Percentiles rank a stretch among this genome's conserved stretches.
Evolutionary conservation across 2,113 vertebrate species (phyloP).

Genomic region (Rhizomys pruinosus): DNA sequence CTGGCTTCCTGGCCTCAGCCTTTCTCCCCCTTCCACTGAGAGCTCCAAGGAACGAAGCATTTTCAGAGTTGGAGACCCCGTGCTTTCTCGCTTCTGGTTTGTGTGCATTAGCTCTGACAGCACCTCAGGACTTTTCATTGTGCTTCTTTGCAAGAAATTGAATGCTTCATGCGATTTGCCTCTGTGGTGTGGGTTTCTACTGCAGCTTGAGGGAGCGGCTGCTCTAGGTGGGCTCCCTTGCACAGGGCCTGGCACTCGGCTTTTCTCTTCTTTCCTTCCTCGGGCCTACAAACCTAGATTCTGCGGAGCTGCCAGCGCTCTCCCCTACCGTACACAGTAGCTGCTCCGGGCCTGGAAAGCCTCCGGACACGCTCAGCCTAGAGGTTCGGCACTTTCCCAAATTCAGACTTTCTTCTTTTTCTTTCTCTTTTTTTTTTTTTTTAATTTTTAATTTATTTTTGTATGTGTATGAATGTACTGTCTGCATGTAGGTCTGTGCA

Average conservation of each 20-base stretch:
- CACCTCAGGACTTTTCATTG: not conserved
- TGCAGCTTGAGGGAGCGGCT: not conserved
- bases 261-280: not conserved
- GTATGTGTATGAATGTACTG: too few relatives aligned
- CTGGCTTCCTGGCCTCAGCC: accelerated
- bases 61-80: not conserved
- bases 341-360: not conserved
- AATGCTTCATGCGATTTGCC: not conserved
- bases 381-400: not conserved
- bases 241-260: too few relatives aligned
- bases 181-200: not conserved
- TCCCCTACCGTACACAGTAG: not conserved
- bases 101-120: accelerated
- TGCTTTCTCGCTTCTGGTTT: not conserved
- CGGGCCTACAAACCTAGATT: not conserved
- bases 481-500: too few relatives aligned
- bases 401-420: not conserved
- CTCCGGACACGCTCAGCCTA: not conserved
- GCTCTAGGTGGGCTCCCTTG: accelerated
- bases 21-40: not conserved
- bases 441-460: too few relatives aligned
- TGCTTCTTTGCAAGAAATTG: not conserved
- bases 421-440: too few relatives aligned
- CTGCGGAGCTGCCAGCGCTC: too few relatives aligned
- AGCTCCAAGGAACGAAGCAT: not conserved